Percentiles rank a stretch among this genome's conserved stretches.
These are phyloP conservation scores for Dicaeum eximium DNA, from an alignment of 2,113 vertebrate genomes.

Conservation along the genomic window DNA sequence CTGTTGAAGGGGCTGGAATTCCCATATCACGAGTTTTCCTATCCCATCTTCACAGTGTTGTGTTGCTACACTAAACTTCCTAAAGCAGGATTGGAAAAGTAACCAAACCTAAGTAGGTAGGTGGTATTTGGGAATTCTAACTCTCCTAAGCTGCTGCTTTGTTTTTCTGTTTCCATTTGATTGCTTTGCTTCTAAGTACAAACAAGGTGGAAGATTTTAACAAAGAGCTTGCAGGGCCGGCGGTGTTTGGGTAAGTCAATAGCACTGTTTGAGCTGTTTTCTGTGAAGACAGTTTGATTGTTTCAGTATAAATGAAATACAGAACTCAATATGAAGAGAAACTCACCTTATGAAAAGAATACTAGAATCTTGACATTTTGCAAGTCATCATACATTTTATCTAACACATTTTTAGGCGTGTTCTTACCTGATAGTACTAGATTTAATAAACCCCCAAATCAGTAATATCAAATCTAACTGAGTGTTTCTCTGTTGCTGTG, in stretches of 20 bases:
- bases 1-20: not conserved
- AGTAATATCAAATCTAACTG: not conserved
- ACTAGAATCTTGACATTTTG: not conserved
- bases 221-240: not conserved
- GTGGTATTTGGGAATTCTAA: not conserved
- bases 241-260: not conserved
- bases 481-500: conserved; percentile 9
- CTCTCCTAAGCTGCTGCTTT: not conserved
- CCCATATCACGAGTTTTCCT: not conserved
- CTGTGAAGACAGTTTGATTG: not conserved
- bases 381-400: not conserved
- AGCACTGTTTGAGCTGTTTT: not conserved
- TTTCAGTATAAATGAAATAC: not conserved
- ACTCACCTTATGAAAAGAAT: not conserved
- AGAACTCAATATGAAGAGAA: not conserved
- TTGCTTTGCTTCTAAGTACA: not conserved
- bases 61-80: not conserved
- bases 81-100: not conserved
- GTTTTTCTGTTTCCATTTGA: conserved; percentile 5
- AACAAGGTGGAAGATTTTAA: not conserved
- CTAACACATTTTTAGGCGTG: not conserved
- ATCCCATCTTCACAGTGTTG: not conserved
- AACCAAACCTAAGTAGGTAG: not conserved
- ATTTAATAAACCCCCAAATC: not conserved
- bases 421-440: not conserved